Evolutionary conservation across 2,888 invertebrate species (phyloP), one percentile per base, ranked within the genome.

Genomic region (Leptura quadrifasciata): DNA sequence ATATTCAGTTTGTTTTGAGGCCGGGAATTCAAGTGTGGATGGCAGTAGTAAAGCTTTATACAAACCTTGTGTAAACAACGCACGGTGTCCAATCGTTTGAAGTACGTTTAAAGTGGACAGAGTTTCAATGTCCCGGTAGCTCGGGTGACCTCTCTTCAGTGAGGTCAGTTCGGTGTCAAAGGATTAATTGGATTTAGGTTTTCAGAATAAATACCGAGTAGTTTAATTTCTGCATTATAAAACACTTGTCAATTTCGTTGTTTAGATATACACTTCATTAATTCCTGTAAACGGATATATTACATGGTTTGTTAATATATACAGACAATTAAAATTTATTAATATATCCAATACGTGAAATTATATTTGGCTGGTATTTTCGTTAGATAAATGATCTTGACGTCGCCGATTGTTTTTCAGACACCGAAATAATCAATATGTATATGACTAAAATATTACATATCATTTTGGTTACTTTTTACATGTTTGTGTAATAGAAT

Each of bases 21-120:
- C 20, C 64, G 65, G 78, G 73, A 74, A 72, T 77, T 76, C 73
- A 76, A 72, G 72, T 76, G 76, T 71, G 75, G 58, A 35, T 76
- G 24, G 55, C 63, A 69, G 70, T 47, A 57, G 69, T 63, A 64
- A 58, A 73, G 71, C 77, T 76, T 74, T 74, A 39, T 67, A 73
- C 76, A 81, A 79, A 80, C 81, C 80, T 79, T 79, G 76, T 72
- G 74, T 71, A 83, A 83, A 83, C 82, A 83, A 79, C 78, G 77
- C 76, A 74, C 77, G 74, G 75, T 83, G 79, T 80, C 73, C 79
- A 79, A 78, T 79, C 82, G 84, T 84, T 83, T 83, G 84, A 83
- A 82, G 83, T 80, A 79, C 77, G 76, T 82, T 82, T 79, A 79
- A 79, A 81, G 80, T 79, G 81, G 77, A 81, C 80, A 81, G 79